phyloP scores from a whole-genome alignment of 1,140 invertebrate species.

The Drosophila punjabiensis region DNA sequence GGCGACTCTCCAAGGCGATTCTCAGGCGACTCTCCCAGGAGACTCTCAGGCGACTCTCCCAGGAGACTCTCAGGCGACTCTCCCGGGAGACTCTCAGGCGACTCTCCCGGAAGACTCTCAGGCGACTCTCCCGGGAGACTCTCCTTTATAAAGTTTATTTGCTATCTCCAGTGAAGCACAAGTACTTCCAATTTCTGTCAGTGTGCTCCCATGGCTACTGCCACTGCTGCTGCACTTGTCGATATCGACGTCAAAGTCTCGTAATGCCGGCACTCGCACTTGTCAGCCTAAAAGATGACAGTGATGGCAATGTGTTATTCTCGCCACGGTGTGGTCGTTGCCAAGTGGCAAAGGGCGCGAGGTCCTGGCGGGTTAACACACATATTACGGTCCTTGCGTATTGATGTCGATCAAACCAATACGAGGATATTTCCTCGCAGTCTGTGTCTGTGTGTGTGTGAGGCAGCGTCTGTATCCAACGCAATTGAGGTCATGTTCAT shows the following conservation, averaged over 20 bases:
- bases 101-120: no score
- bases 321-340: conserved; percentile 37
- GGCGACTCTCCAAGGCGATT: no score
- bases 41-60: no score
- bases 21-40: no score
- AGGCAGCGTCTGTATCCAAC: conserved; percentile 40
- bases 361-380: conserved; percentile 48
- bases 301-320: conserved; percentile 73
- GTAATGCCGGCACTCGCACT: conserved; percentile 75
- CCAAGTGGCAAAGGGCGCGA: conserved; percentile 27
- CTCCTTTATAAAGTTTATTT: no score
- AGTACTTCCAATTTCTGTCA: background rate
- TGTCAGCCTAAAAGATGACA: conserved; percentile 82
- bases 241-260: conserved; percentile 67
- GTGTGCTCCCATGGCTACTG: conserved; percentile 10
- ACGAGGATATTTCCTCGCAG: conserved; percentile 24
- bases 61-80: no score
- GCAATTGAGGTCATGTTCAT: conserved; percentile 85
- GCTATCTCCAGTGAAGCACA: no score
- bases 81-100: no score
- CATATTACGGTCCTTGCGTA: conserved; percentile 72
- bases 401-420: conserved; percentile 82
- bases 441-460: conserved; percentile 1
- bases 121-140: no score
- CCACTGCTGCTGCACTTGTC: conserved; percentile 43